phyloP scores from a whole-genome alignment of 1,140 invertebrate genomes.

The Lethrus apterus region DNA sequence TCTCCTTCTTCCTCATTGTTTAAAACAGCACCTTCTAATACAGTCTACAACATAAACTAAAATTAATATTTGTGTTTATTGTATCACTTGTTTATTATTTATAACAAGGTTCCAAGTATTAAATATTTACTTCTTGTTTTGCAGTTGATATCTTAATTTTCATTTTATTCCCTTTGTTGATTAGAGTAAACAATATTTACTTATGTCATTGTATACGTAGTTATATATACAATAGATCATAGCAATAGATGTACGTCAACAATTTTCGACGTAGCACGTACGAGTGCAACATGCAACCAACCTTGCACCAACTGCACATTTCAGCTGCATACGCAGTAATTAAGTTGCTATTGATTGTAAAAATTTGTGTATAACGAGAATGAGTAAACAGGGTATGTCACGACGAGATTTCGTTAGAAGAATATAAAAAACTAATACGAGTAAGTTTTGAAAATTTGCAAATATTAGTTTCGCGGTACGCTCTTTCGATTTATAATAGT shows the following conservation, averaged over 20 bases:
- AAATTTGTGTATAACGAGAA: no score
- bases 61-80: background rate
- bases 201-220: no score
- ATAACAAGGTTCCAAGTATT: no score
- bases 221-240: constrained; percentile 2
- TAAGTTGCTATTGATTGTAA: no score
- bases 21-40: constrained; percentile 30
- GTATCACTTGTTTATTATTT: background rate
- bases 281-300: constrained; percentile 1
- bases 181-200: background rate
- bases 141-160: constrained; percentile 8
- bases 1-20: constrained; percentile 34
- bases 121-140: constrained; percentile 5
- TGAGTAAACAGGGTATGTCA: no score
- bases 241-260: background rate
- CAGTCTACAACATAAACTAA: constrained; percentile 28
- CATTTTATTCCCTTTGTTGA: no score
- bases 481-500: no score
- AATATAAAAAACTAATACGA: no score
- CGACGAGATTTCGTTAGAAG: no score
- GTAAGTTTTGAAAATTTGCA: no score
- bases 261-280: no score
- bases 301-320: background rate
- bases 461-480: no score
- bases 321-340: background rate